Evolutionary conservation across 1,140 invertebrate genomes (phyloP).

Genomic region (Diprion similis): DNA sequence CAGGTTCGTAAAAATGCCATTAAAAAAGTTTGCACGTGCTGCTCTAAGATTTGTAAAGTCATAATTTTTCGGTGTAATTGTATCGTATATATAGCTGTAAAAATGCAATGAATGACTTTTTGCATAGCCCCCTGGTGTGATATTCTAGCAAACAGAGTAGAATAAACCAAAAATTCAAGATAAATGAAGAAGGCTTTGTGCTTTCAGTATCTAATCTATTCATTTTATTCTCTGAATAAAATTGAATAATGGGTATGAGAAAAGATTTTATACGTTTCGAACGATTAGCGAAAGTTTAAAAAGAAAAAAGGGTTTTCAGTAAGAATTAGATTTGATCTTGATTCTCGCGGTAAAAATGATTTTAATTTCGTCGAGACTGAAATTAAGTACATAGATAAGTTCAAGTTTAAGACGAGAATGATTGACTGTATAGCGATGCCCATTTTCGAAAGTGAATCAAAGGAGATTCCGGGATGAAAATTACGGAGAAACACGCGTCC

Average conservation of each 20-base stretch:
- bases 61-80: neutral
- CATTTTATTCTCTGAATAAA: conserved; percentile 15
- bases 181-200: conserved; percentile 6
- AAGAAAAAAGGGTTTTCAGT: neutral
- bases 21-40: no score
- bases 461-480: neutral
- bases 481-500: conserved; percentile 16
- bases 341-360: conserved; percentile 1
- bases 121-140: neutral
- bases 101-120: conserved; percentile 18
- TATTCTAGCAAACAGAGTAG: neutral
- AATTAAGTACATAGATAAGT: neutral
- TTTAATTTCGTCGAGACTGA: neutral
- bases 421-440: no score
- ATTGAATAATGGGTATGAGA: neutral
- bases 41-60: no score
- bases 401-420: no score
- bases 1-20: no score
- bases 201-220: conserved; percentile 11
- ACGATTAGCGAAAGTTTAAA: no score
- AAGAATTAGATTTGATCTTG: conserved; percentile 5
- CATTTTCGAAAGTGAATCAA: neutral
- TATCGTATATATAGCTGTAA: conserved; percentile 14
- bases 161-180: neutral
- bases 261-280: neutral